phyloP scores from a whole-genome alignment of 2,113 vertebrate species.

The Colinus virginianus region DNA sequence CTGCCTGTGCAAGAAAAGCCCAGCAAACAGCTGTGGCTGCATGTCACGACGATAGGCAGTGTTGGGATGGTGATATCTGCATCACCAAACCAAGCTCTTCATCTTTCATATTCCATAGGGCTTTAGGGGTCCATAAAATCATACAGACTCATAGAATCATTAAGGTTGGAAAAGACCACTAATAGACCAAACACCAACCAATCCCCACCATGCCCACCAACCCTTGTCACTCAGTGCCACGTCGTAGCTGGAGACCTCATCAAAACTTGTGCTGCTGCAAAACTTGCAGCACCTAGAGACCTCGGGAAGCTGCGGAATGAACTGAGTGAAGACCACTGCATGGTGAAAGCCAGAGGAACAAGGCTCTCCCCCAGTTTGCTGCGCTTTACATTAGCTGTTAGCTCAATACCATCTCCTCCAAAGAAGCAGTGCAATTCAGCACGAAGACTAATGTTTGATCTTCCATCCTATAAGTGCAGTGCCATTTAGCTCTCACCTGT shows the following conservation, averaged over 20 bases:
- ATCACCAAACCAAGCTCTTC: neutral
- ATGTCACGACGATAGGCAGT: fast-evolving
- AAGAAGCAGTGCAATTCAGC: neutral
- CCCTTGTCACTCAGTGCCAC: no score
- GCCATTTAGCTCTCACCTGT: neutral
- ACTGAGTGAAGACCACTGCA: no score
- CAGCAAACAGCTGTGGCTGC: neutral
- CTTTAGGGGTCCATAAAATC: no score
- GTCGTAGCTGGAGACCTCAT: neutral
- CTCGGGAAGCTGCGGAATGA: neutral
- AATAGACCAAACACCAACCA: no score
- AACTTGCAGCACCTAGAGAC: neutral
- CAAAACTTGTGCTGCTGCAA: neutral
- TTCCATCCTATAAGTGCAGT: neutral
- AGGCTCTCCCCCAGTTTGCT: neutral
- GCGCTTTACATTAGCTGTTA: neutral
- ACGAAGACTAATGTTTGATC: neutral
- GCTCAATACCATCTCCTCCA: neutral
- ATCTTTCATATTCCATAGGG: neutral
- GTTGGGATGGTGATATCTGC: neutral
- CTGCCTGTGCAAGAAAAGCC: neutral
- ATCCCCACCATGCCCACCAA: no score
- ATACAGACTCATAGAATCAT: no score
- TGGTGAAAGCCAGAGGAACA: neutral
- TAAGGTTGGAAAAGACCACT: no score